phyloP scores from a whole-genome alignment of 2,797 vertebrate genomes.

The Alca torda region DNA sequence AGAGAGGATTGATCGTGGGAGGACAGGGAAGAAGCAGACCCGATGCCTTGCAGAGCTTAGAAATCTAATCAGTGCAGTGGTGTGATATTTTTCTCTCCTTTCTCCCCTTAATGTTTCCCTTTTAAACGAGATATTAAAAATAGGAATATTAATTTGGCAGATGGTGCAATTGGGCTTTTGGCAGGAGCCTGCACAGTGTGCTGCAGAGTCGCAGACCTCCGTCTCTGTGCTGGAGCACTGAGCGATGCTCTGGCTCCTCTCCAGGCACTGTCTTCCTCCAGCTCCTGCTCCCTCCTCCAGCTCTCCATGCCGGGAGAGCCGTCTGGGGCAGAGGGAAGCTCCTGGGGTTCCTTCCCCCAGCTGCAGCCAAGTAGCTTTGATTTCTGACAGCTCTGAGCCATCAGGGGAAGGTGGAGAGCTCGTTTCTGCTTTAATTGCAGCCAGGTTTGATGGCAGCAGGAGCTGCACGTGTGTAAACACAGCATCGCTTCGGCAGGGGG shows the following conservation, averaged over 20 bases:
- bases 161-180: conserved; percentile 71
- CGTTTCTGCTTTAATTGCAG: neutral
- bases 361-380: conserved; percentile 14
- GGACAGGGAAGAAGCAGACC: neutral
- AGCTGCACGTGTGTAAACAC: neutral
- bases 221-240: conserved; percentile 20
- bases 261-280: conserved; percentile 47
- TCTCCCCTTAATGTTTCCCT: neutral
- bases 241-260: conserved; percentile 57
- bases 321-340: neutral
- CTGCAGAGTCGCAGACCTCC: conserved; percentile 22
- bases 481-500: neutral
- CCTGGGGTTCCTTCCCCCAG: neutral
- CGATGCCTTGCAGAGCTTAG: neutral
- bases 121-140: conserved; percentile 68
- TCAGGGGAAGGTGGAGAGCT: neutral
- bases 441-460: neutral
- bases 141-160: conserved; percentile 74
- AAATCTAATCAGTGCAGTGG: neutral
- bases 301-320: neutral
- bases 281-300: neutral
- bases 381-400: conserved; percentile 2
- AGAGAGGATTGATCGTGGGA: conserved; percentile 16
- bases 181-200: conserved; percentile 49
- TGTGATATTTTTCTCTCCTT: conserved; percentile 13